Evolutionary conservation across 2,888 invertebrate genomes (phyloP).

Genomic region (Drepanosiphum platanoidis): DNA sequence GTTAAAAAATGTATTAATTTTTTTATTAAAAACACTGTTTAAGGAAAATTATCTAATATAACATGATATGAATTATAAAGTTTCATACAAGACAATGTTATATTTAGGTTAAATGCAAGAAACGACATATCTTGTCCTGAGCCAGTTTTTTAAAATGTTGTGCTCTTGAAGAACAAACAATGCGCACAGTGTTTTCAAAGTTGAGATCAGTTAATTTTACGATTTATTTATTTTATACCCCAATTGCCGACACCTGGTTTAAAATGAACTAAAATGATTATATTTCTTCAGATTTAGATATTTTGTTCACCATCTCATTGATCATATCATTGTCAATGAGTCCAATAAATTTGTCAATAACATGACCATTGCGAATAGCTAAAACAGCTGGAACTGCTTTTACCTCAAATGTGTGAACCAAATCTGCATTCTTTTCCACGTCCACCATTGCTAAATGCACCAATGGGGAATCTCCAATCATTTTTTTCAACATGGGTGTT

Average conservation of each 20-base stretch:
- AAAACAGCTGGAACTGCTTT: slow-evolving; percentile 68
- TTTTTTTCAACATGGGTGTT: slow-evolving; percentile 82
- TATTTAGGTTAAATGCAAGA: too few relatives aligned
- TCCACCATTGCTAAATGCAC: slow-evolving; percentile 84
- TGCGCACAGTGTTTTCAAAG: neutral
- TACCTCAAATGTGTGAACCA: slow-evolving; percentile 78
- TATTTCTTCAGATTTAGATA: slow-evolving; percentile 40
- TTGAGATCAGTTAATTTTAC: too few relatives aligned
- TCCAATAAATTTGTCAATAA: slow-evolving; percentile 88
- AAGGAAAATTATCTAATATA: too few relatives aligned
- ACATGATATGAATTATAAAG: too few relatives aligned
- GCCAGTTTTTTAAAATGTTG: too few relatives aligned
- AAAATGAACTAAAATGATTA: neutral
- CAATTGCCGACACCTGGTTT: neutral
- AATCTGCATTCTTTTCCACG: slow-evolving; percentile 82
- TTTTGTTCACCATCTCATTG: slow-evolving; percentile 67
- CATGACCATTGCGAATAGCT: slow-evolving; percentile 83
- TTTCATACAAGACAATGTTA: too few relatives aligned
- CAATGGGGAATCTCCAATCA: slow-evolving; percentile 79
- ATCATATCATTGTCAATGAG: slow-evolving; percentile 85
- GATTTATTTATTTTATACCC: too few relatives aligned
- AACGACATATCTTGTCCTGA: too few relatives aligned
- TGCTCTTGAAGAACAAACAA: neutral
- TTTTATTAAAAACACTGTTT: too few relatives aligned
- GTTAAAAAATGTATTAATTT: too few relatives aligned